Evolutionary conservation across 53 echinoderm and acorn worm genomes (phyloP), one percentile per base, ranked within the genome.

Genomic region (Holothuria leucospilota): DNA sequence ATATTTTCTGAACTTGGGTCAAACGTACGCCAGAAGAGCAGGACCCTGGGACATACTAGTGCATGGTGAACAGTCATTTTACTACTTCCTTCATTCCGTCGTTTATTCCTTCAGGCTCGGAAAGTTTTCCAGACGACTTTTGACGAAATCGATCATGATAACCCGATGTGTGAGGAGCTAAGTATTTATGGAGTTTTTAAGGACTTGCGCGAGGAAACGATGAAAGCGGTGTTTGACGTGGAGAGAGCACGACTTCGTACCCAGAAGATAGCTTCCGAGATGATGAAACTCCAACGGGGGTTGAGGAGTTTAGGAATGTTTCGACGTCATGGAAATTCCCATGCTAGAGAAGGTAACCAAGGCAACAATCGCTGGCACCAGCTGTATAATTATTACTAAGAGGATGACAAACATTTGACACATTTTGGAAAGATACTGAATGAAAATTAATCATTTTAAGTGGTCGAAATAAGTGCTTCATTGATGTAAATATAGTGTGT

Each of bases 161-260:
- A 83, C 41, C 84, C 84, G 10, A 27, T 64, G 39, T 83, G 65
- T 51, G 46, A 49, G 39, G 46, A 83, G 14, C 63, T 83, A n/a
- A 66, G 42, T 39, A 64, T 83, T 18, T 67, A 67, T 26, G 84
- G 84, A 42, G 84, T 83, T 16, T 52, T 83, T 12, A 83, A 83
- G 51, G 84, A 83, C 40, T 12, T 83, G 41, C 39, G 84, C 25
- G 65, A 83, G 41, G 84, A 83, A 25, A 83, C 84, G 2, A 67
- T 65, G 51, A 83, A 66, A 53, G 84, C 84, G 13, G 65, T 83
- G 20, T 83, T 83, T 28, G 84, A 83, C 25, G 39, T 83, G 23
- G 84, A 83, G 40, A 23, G 84, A 39, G 65, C 84, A 23, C 84
- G 84, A 63, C 84, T 83, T 13, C 39, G 84, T 34, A n/a, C 84